Percentiles rank a stretch among this genome's conserved stretches.
These are phyloP conservation scores for Chroicocephalus ridibundus DNA, from an alignment of 2,113 vertebrate genomes.

Conservation along the genomic window DNA sequence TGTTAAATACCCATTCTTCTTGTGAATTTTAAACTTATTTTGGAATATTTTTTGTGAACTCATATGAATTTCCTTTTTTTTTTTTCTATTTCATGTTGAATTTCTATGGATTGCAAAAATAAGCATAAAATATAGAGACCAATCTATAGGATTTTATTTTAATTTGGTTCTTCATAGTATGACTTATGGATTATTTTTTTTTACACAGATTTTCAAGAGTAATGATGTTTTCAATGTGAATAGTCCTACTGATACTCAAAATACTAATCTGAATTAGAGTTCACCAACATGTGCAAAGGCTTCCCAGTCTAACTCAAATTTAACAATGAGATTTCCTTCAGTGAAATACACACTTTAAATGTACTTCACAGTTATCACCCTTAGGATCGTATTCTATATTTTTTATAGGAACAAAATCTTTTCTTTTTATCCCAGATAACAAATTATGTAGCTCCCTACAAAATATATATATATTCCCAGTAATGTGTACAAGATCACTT, in stretches of 20 bases:
- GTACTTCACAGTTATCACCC: neutral
- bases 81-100: neutral
- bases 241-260: neutral
- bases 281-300: neutral
- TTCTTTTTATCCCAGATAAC: neutral
- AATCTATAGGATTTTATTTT: neutral
- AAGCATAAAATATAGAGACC: neutral
- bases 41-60: neutral
- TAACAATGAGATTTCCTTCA: neutral
- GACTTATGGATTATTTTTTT: neutral
- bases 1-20: neutral
- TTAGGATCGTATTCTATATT: neutral
- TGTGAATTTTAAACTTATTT: neutral
- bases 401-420: neutral
- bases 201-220: neutral
- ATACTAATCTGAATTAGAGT: neutral
- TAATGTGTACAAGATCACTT: accelerated
- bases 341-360: neutral
- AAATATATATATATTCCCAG: neutral
- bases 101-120: neutral
- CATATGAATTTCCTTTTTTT: neutral
- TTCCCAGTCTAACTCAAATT: neutral
- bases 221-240: neutral
- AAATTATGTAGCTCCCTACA: neutral
- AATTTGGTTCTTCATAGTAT: neutral